Evolutionary conservation across 2,113 vertebrate species (phyloP).

Genomic region (Empidonax traillii): DNA sequence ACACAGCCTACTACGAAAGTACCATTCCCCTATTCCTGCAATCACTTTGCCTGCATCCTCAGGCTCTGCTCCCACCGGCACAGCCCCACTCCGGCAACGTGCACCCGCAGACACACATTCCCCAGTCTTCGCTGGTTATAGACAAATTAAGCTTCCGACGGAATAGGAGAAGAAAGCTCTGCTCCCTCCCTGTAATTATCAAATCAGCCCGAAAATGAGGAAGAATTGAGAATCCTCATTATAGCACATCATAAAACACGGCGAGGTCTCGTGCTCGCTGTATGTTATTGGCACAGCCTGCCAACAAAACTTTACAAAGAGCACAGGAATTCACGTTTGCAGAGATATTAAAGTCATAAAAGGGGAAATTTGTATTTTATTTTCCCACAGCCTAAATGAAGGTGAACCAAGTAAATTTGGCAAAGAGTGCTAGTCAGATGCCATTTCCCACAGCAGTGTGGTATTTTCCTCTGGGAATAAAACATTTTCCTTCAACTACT

Average conservation of each 20-base stretch:
- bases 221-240: constrained; percentile 63
- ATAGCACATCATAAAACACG: constrained; percentile 53
- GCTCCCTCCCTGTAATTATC: constrained; percentile 63
- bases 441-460: constrained; percentile 83
- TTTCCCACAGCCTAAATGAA: constrained; percentile 81
- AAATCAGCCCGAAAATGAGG: constrained; percentile 60
- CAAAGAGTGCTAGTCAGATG: constrained; percentile 70
- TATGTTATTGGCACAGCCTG: background rate
- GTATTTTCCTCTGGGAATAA: constrained; percentile 87
- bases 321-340: constrained; percentile 47
- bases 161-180: background rate
- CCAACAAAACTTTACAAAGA: constrained; percentile 48
- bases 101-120: background rate
- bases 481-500: constrained; percentile 85
- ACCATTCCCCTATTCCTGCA: background rate
- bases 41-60: background rate
- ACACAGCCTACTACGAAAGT: background rate
- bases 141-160: background rate
- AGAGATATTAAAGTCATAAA: constrained; percentile 69
- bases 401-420: constrained; percentile 74
- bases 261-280: background rate
- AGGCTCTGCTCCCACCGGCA: background rate
- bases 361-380: constrained; percentile 54
- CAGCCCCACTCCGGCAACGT: rapidly evolving
- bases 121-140: background rate